phyloP scores from a whole-genome alignment of 2,113 vertebrate species.

The Pantherophis guttatus region DNA sequence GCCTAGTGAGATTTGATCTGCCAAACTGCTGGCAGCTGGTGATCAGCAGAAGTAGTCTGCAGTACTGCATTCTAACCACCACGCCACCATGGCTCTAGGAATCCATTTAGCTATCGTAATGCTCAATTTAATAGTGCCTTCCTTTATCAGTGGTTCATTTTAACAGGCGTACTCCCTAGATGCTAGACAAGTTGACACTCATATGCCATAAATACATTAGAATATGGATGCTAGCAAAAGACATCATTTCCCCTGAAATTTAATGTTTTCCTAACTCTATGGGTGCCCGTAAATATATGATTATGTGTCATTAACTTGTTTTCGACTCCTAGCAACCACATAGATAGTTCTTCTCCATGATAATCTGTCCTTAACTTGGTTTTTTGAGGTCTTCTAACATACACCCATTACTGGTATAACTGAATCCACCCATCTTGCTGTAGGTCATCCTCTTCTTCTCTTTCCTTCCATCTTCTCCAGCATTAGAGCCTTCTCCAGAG shows the following conservation, averaged over 20 bases:
- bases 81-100: too few relatives aligned
- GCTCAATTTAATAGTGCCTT: slow-evolving; percentile 53
- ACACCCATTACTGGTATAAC: background rate
- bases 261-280: slow-evolving; percentile 26
- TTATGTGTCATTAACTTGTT: background rate
- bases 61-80: too few relatives aligned
- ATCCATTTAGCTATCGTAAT: slow-evolving; percentile 1
- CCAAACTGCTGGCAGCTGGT: too few relatives aligned
- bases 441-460: background rate
- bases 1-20: too few relatives aligned
- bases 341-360: background rate
- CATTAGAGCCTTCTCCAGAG: background rate
- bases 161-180: slow-evolving; percentile 59
- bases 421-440: background rate
- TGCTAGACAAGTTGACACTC: slow-evolving; percentile 46
- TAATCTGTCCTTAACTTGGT: background rate
- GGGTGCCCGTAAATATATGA: slow-evolving; percentile 7
- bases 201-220: slow-evolving; percentile 59
- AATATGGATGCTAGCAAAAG: slow-evolving; percentile 49
- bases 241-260: slow-evolving; percentile 16
- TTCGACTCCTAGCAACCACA: background rate
- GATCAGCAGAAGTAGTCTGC: too few relatives aligned
- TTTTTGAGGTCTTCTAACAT: background rate
- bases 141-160: slow-evolving; percentile 61
- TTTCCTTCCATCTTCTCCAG: background rate